These are phyloP conservation scores for Flexamia atlantica DNA, from an alignment of 2,888 invertebrate genomes.

Conservation along the genomic window DNA sequence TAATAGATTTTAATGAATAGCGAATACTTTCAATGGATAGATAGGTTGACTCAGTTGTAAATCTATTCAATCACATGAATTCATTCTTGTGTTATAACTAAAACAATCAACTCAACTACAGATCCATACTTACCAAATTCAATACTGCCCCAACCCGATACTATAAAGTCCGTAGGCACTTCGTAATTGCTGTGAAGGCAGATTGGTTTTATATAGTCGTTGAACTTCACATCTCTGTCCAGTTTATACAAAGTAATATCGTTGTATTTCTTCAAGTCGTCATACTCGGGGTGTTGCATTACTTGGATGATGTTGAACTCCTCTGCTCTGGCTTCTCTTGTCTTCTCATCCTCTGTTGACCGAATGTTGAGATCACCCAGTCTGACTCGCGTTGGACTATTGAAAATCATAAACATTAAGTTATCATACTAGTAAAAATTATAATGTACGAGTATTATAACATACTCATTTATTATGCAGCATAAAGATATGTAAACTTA, in stretches of 20 bases:
- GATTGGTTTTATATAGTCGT: constrained; percentile 79
- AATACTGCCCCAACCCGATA: constrained; percentile 81
- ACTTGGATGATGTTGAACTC: constrained; percentile 75
- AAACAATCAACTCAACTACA: no score
- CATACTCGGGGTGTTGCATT: constrained; percentile 78
- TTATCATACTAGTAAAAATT: no score
- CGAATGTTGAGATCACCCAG: constrained; percentile 49
- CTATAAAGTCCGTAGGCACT: constrained; percentile 73
- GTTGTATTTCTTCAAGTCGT: constrained; percentile 73
- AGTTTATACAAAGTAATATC: constrained; percentile 74
- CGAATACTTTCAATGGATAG: no score
- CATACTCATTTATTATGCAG: no score
- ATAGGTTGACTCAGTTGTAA: no score
- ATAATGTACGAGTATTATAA: no score
- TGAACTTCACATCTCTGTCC: constrained; percentile 75
- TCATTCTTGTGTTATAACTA: no score
- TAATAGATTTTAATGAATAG: no score
- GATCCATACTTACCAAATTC: constrained; percentile 70
- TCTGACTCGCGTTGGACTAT: constrained; percentile 25
- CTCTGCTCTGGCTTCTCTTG: constrained; percentile 76
- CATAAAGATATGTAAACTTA: no score
- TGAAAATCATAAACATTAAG: no score
- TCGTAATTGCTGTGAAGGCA: constrained; percentile 76
- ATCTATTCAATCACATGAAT: no score
- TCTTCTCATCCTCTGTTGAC: constrained; percentile 39